Percentiles rank a stretch among this genome's conserved stretches.
phyloP scores from a whole-genome alignment of 2,113 vertebrate species.

The Aldabrachelys gigantea region DNA sequence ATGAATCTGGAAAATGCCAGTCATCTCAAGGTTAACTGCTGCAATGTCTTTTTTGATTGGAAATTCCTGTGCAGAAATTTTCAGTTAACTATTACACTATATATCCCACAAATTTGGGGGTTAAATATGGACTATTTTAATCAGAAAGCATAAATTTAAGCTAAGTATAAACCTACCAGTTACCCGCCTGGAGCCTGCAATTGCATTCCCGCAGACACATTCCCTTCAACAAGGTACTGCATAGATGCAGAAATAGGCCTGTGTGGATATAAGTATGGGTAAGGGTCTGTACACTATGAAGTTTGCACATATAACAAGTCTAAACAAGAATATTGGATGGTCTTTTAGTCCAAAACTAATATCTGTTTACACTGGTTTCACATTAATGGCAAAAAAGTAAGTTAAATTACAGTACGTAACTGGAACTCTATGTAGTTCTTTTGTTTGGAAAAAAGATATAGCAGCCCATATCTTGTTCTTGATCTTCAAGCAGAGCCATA shows the following conservation, averaged over 20 bases:
- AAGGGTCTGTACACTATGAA: background rate
- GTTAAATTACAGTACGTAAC: constrained; percentile 48
- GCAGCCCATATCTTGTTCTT: background rate
- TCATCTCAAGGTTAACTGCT: background rate
- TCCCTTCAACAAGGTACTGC: accelerated
- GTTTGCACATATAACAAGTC: no score
- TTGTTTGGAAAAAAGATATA: constrained; percentile 42
- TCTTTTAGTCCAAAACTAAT: background rate
- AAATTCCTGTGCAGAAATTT: no score
- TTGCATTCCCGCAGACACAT: accelerated
- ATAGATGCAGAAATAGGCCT: accelerated
- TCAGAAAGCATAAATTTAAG: background rate
- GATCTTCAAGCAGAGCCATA: background rate
- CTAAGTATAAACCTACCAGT: accelerated
- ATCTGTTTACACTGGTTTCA: constrained; percentile 18
- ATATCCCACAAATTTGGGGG: background rate
- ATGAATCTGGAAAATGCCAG: background rate
- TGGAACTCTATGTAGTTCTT: constrained; percentile 67
- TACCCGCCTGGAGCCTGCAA: accelerated
- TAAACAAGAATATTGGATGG: background rate
- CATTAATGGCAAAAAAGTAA: constrained; percentile 45
- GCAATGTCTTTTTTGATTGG: background rate
- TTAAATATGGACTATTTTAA: background rate
- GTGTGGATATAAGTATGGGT: background rate
- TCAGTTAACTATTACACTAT: accelerated